Evolutionary conservation across 2,113 vertebrate genomes (phyloP).

Genomic region (Scolopax mira): DNA sequence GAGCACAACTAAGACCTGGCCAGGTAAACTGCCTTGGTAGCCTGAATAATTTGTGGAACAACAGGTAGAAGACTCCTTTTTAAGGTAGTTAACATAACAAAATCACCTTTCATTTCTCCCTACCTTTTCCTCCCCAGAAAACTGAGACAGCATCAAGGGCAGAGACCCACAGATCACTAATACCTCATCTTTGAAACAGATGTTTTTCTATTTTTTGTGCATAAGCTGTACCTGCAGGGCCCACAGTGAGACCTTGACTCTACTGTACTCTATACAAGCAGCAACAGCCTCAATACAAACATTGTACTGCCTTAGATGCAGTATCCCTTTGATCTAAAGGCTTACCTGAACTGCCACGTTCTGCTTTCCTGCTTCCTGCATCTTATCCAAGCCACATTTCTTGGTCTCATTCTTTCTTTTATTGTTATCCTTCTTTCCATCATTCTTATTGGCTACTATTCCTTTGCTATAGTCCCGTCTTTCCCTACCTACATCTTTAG

Average conservation of each 20-base stretch:
- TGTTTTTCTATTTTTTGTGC: not conserved
- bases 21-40: accelerated
- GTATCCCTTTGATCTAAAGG: not conserved
- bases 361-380: constrained; percentile 82
- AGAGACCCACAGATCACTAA: not conserved
- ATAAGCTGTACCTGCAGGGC: not conserved
- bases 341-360: constrained; percentile 86
- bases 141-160: not conserved
- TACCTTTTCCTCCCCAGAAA: not conserved
- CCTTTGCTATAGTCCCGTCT: constrained; percentile 84
- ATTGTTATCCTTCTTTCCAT: constrained; percentile 86
- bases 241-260: not conserved
- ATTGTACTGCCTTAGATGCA: not conserved
- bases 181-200: not conserved
- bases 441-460: constrained; percentile 78
- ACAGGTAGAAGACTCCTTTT: not conserved
- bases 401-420: constrained; percentile 92
- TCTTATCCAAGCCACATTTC: constrained; percentile 83
- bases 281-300: not conserved
- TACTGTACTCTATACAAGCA: not conserved
- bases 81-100: not conserved
- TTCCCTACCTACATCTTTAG: constrained; percentile 83
- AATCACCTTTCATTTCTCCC: not conserved
- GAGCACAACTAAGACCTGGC: not conserved
- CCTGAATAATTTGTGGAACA: not conserved